phyloP scores from a whole-genome alignment of 1,140 invertebrate genomes.

The Aphaenogaster rudis region DNA sequence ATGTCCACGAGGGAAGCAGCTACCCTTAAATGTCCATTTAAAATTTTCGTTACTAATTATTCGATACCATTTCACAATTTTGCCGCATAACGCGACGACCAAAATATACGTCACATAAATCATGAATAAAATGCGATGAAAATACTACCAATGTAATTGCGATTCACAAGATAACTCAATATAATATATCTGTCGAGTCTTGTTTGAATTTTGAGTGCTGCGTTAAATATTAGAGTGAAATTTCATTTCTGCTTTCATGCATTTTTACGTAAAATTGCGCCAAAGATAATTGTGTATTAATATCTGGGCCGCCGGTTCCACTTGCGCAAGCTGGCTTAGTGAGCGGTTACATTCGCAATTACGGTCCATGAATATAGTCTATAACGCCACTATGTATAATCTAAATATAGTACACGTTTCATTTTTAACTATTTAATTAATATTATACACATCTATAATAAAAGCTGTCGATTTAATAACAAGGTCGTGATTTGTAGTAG shows the following conservation, averaged over 20 bases:
- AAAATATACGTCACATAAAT: conserved; percentile 20
- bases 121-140: not conserved
- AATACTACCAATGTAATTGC: conserved; percentile 12
- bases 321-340: conserved; percentile 10
- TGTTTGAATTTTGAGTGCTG: conserved; percentile 34
- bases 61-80: not conserved
- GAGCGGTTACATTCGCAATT: not conserved
- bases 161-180: not conserved
- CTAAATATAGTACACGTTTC: not conserved
- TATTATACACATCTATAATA: not conserved
- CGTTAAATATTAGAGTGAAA: conserved; percentile 41
- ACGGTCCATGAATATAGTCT: conserved; percentile 21
- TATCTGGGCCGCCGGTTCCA: conserved; percentile 17
- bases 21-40: not conserved
- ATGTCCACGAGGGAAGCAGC: conserved; percentile 35
- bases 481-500: conserved; percentile 19
- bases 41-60: conserved; percentile 7
- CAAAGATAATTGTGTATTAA: conserved; percentile 22
- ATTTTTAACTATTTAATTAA: conserved; percentile 20
- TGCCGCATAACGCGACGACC: not conserved
- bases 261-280: conserved; percentile 35
- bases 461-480: not conserved
- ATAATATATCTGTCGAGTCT: not conserved
- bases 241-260: conserved; percentile 20
- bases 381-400: not conserved